These are phyloP conservation scores for Oryzaephilus surinamensis DNA, from an alignment of 1,140 invertebrate genomes.

Conservation along the genomic window DNA sequence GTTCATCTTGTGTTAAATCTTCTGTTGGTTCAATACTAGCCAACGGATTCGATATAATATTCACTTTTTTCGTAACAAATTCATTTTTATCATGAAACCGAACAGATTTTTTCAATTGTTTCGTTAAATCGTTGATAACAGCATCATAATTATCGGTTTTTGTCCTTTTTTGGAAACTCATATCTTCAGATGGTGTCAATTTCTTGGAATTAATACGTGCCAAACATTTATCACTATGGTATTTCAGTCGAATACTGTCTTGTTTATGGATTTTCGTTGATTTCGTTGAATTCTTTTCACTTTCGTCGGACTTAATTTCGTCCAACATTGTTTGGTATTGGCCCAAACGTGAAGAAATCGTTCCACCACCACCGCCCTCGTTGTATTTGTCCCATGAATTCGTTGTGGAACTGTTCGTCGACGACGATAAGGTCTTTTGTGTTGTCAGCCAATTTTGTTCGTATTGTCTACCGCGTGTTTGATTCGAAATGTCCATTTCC, in stretches of 20 bases:
- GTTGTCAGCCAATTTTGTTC: slow-evolving; percentile 73
- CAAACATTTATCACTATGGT: slow-evolving; percentile 33
- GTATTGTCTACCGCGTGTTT: slow-evolving; percentile 62
- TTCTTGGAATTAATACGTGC: slow-evolving; percentile 28
- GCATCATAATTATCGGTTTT: too few relatives aligned
- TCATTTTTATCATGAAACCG: slow-evolving; percentile 26
- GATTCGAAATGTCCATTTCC: slow-evolving; percentile 45
- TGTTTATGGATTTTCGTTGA: slow-evolving; percentile 18
- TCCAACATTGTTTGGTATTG: slow-evolving; percentile 30
- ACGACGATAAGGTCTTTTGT: slow-evolving; percentile 27
- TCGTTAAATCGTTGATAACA: slow-evolving; percentile 1
- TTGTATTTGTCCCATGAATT: slow-evolving; percentile 31
- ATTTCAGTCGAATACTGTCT: slow-evolving; percentile 25
- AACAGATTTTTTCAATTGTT: slow-evolving; percentile 27
- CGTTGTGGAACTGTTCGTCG: slow-evolving; percentile 19
- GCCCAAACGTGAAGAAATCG: slow-evolving; percentile 24
- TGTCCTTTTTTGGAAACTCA: too few relatives aligned
- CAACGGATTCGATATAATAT: slow-evolving; percentile 3
- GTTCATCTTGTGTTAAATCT: too few relatives aligned
- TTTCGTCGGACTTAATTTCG: slow-evolving; percentile 20
- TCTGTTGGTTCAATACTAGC: too few relatives aligned
- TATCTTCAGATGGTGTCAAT: too few relatives aligned
- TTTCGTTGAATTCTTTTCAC: slow-evolving; percentile 16
- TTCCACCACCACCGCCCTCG: slow-evolving; percentile 18
- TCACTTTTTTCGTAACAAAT: too few relatives aligned